Evolutionary conservation across 1,140 invertebrate species (phyloP), one percentile per base, ranked within the genome.

Genomic region (Tribolium madens): DNA sequence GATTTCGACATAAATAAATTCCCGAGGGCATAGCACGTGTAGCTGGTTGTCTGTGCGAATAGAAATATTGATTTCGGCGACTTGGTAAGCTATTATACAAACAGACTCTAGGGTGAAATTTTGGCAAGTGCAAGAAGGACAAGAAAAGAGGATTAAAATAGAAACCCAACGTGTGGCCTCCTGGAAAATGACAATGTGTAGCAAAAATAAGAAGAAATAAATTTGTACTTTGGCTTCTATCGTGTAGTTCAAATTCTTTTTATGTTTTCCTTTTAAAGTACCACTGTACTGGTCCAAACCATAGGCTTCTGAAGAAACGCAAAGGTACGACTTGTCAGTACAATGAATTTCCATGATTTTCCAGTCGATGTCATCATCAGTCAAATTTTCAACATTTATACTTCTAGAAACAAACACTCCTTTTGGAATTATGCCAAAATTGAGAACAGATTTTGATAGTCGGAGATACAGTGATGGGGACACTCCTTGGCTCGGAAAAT

Each of bases 1-100:
- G 4, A 77, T 53, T 33, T 73, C 78, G 3, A 76, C 50, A 53
- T 83, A 81, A 12, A 83, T 71, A 7, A 82, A 70, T 75, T 82
- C 68, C 31, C 73, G 12, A 7, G 83, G 79, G 46, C 77, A 82
- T 6, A 84, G 70, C 14, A 84, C 78, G 0, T 82, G 75, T 21
- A 53, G 57, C 12, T 70, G n/a, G 9, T 73, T 68, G 1, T 53
- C 42, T 12, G 80, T 77, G 42, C 80, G 76, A 3, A 84, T 75
- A 2, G 31, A 18, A 9, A 84, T 78, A 26, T 82, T 36, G 15
- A 73, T 71, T 46, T 81, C 46, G 2, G 77, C 69, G 15, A 82
- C 52, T 70, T 82, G 80, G 52, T 84, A 83, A 6, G 74, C 79
- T 3, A 84, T 68, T 1, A 81, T 12, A 69, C 80, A 83, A 10